Evolutionary conservation across 2,888 invertebrate genomes (phyloP), one percentile per base, ranked within the genome.

Genomic region (Nymphalis polychloros): DNA sequence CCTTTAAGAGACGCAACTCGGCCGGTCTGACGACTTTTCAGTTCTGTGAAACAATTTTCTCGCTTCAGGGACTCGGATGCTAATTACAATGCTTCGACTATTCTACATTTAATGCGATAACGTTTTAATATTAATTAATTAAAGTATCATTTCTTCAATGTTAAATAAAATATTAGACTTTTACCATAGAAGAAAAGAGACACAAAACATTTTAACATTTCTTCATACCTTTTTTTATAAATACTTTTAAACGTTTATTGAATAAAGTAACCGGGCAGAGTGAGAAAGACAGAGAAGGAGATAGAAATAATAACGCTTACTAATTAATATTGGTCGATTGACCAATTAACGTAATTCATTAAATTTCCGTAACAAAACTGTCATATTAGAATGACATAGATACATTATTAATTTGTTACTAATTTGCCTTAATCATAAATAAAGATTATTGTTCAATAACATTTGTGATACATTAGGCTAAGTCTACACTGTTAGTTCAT

Each of bases 41-140:
- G 68, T 77, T 77, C 77, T 71, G 63, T 66, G 77, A 77, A 77
- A 72, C 63, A 27, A 71, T 77, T 75, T 75, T 74, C 68, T 70
- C 57, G 63, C 60, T 64, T 65, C 67, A 69, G 69, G 67, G 65
- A 68, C 68, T 67, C 23, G 17, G 35, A 8, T 55, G 17, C 17
- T 52, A 52, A 52, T 52, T 52, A 52, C 10, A 52, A 52, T 52
- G 23, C 10, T 23, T 52, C 20, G 7, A 23, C 16, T 16, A 17
- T 16, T 23, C 20, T 13, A 16, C 27, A 10, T 20, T 50, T 20
- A 52, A 52, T 27, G 27, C 52, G 6, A 23, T 52, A 46, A 27
- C 17, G 59, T 59, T 27, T 41, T 41, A 35, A 19, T 23, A 41
- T 41, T 41, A 13, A 41, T 2, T 13, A 41, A 41, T 41, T 41